These are phyloP conservation scores for Bradynema listronoti DNA, from an alignment of 1,140 invertebrate species.

Conservation along the genomic window DNA sequence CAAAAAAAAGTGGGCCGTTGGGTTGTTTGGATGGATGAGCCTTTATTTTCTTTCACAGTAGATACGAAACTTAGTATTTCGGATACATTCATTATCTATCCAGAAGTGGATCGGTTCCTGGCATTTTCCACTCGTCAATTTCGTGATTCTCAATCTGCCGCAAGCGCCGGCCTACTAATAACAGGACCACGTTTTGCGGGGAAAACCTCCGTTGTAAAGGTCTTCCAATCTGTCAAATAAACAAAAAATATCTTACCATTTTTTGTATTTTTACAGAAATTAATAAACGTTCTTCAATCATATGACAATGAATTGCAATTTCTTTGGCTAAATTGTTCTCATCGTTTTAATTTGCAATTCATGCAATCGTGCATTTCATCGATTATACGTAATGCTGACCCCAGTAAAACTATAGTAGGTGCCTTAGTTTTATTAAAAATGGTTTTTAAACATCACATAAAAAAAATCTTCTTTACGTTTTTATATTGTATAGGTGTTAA, in stretches of 20 bases:
- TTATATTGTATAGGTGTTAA: constrained; percentile 22
- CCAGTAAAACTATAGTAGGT: too few species aligned
- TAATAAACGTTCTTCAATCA: constrained; percentile 11
- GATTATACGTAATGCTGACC: too few species aligned
- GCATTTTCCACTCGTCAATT: constrained; percentile 9
- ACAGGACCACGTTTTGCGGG: constrained; percentile 23
- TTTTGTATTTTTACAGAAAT: too few species aligned
- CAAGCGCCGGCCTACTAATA: constrained; percentile 26
- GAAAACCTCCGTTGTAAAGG: constrained; percentile 15
- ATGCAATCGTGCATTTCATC: constrained; percentile 36
- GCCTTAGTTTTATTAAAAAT: too few species aligned
- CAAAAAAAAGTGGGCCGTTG: constrained; percentile 20
- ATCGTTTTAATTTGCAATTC: constrained; percentile 21
- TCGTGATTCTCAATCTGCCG: neutral
- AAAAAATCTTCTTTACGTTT: too few species aligned
- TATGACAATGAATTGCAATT: constrained; percentile 15
- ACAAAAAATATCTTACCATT: too few species aligned
- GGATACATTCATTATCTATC: constrained; percentile 23
- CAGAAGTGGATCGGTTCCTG: constrained; percentile 22
- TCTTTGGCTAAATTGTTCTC: constrained; percentile 23
- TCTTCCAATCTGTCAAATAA: too few species aligned
- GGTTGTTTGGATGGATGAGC: constrained; percentile 21
- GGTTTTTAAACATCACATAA: too few species aligned
- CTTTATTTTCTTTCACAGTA: constrained; percentile 3
- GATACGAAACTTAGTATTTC: constrained; percentile 27